These are phyloP conservation scores for Pristionchus pacificus DNA, from an alignment of 1,140 invertebrate species.

Conservation along the genomic window DNA sequence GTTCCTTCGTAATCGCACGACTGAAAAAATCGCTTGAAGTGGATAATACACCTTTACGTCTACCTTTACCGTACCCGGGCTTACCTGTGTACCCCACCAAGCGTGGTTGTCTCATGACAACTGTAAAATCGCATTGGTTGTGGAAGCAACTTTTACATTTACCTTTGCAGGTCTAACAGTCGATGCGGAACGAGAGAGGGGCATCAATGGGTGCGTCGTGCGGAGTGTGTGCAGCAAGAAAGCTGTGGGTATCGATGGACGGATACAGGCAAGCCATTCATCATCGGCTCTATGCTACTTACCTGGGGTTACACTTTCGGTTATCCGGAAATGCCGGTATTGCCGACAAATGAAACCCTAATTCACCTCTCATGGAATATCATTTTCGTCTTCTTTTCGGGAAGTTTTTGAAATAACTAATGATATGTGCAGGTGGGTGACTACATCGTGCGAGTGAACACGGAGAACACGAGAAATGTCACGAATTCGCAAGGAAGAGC, in stretches of 20 bases:
- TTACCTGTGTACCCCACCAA: too few relatives aligned
- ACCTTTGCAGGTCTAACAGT: slow-evolving; percentile 43
- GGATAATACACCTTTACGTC: too few relatives aligned
- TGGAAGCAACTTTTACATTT: too few relatives aligned
- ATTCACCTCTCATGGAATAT: slow-evolving; percentile 44
- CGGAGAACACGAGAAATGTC: slow-evolving; percentile 66
- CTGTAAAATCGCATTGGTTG: too few relatives aligned
- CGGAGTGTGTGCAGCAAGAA: slow-evolving; percentile 63
- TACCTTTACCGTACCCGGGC: too few relatives aligned
- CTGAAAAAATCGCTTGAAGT: too few relatives aligned
- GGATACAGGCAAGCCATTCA: slow-evolving; percentile 60
- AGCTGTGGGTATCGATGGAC: slow-evolving; percentile 65
- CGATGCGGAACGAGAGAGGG: slow-evolving; percentile 64
- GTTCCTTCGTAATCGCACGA: too few relatives aligned
- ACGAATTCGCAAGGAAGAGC: slow-evolving; percentile 67
- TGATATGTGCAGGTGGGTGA: slow-evolving; percentile 56
- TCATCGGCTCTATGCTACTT: background rate
- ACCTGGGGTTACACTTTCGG: background rate
- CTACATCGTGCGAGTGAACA: slow-evolving; percentile 65
- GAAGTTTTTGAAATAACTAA: background rate
- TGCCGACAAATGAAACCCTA: background rate
- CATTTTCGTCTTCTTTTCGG: slow-evolving; percentile 55
- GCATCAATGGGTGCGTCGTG: slow-evolving; percentile 68
- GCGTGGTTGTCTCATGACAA: too few relatives aligned
- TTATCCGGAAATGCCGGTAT: background rate